These are phyloP conservation scores for Ailurus styani DNA, from an alignment of 2,113 vertebrate genomes.

Conservation along the genomic window DNA sequence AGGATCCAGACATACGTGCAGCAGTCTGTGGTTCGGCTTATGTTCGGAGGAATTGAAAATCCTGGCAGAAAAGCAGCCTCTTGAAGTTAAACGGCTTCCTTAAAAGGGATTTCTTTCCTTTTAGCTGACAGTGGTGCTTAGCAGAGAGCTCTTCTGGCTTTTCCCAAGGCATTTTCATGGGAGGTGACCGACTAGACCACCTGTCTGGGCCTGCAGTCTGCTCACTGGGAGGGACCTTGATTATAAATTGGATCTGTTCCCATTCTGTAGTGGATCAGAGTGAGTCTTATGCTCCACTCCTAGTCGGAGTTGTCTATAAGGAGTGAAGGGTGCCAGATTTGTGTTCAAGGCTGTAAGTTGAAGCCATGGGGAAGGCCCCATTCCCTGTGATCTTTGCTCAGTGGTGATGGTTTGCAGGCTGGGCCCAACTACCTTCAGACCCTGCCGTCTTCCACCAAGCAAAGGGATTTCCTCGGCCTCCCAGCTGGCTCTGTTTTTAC, in stretches of 20 bases:
- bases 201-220: background rate
- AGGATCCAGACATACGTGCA: background rate
- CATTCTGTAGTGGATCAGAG: background rate
- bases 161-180: background rate
- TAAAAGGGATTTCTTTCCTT: constrained; percentile 72
- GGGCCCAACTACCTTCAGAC: background rate
- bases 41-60: constrained; percentile 18
- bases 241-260: background rate
- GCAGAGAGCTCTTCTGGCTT: background rate
- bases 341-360: background rate
- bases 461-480: background rate
- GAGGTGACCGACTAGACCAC: background rate
- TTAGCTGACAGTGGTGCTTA: background rate
- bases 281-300: background rate
- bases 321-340: background rate
- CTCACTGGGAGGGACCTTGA: background rate
- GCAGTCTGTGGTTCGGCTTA: constrained; percentile 25
- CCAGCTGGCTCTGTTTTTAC: background rate
- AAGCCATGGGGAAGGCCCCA: background rate
- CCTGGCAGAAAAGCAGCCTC: constrained; percentile 3
- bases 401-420: background rate
- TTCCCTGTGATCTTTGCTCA: background rate
- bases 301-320: background rate
- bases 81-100: constrained; percentile 45
- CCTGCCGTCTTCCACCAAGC: background rate